These are phyloP conservation scores for Candidula unifasciata DNA, from an alignment of 2,888 invertebrate genomes.

Conservation along the genomic window DNA sequence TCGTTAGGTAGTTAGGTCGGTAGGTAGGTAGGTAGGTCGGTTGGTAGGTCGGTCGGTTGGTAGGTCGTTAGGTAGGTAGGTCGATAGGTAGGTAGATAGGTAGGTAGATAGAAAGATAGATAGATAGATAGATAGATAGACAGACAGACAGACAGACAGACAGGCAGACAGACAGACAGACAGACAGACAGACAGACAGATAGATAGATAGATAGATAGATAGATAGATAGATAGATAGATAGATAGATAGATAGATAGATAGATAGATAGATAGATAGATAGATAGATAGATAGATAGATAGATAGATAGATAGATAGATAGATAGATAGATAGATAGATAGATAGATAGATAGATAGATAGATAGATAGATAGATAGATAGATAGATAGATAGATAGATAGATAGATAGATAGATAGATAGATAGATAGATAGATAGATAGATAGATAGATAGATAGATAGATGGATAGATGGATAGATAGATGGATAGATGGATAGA, in stretches of 20 bases:
- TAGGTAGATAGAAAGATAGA: not conserved
- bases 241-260: not conserved
- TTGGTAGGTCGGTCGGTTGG: too few relatives aligned
- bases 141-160: not conserved
- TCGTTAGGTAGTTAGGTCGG: too few relatives aligned
- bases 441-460: not conserved
- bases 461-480: not conserved
- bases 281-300: not conserved
- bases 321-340: not conserved
- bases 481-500: not conserved
- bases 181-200: not conserved
- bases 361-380: not conserved
- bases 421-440: not conserved
- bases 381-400: not conserved
- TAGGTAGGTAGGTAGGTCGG: not conserved
- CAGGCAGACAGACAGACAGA: not conserved
- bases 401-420: not conserved
- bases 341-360: not conserved
- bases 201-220: not conserved
- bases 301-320: not conserved
- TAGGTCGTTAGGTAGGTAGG: not conserved
- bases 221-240: not conserved
- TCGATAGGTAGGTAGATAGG: not conserved
- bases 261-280: not conserved
- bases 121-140: not conserved